Base-by-base conservation (phyloP, 2,888 invertebrate species). In the Oscheius myriophilus region DNA sequence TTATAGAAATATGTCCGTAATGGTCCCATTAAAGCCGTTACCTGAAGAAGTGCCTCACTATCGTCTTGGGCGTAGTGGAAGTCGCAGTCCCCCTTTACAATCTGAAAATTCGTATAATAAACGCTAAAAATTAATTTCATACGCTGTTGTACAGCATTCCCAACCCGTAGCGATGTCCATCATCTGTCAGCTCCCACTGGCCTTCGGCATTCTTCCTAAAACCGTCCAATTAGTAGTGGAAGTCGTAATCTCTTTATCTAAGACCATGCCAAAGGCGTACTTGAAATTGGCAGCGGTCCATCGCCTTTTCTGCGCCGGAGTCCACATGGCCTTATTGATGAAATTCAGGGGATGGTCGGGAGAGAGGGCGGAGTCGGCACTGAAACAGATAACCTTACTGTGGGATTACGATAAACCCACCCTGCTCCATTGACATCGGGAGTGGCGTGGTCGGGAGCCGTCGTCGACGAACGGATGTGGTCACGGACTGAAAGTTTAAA, bases 21-120 rank as follows among this genome's bases (percentile, higher is more conserved):
- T n/a, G n/a, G n/a, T n/a, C n/a, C n/a, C n/a, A n/a, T n/a, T n/a
- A n/a, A n/a, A n/a, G n/a, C n/a, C n/a, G n/a, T 9, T 39, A 71
- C 71, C 67, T 71, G 73, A 61, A 68, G 53, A n/a, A 84, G 62
- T 4, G 83, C 84, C 42, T 75, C 75, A 23, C 76, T 71, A 64
- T 84, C 84, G 12, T 75, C 81, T 26, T 82, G 80, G 14, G 84
- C 84, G 45, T 75, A 75, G 65, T 84, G 84, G 14, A 79, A 78
- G 23, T 26, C 57, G 42, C 41, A 72, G 11, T 18, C n/a, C 3
- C 62, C 67, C 51, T 33, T 42, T 7, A 62, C 25, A 43, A 33
- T 54, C 55, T 53, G 23, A 55, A 65, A 9, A 12, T 49, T 7
- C n/a, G 7, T 42, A 52, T 18, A 21, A 7, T 18, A 52, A 39